phyloP scores from a whole-genome alignment of 2,113 vertebrate genomes.

The Apodemus speciosus region DNA sequence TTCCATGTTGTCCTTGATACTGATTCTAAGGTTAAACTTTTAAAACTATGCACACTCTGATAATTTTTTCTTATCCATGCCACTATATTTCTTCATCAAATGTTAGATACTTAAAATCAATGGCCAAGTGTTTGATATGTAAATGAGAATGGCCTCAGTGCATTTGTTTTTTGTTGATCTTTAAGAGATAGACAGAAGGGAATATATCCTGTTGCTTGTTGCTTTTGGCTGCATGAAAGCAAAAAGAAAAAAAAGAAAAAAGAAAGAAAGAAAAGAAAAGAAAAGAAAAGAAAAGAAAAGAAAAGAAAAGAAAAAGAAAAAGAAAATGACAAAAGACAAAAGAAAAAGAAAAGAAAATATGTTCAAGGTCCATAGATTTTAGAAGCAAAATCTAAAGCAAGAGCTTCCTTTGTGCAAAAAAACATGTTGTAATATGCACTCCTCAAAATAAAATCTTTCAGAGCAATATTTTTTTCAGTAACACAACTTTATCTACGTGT shows the following conservation, averaged over 20 bases:
- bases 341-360: not conserved
- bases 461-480: slow-evolving; percentile 36
- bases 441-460: slow-evolving; percentile 70
- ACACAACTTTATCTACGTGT: slow-evolving; percentile 57
- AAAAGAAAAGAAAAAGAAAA: not conserved
- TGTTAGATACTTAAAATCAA: slow-evolving; percentile 20
- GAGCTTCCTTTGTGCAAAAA: slow-evolving; percentile 51
- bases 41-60: not conserved
- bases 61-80: not conserved
- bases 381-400: slow-evolving; percentile 52
- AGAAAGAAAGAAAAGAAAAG: too few species aligned
- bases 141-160: not conserved
- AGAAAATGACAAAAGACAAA: too few species aligned
- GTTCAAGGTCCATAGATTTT: not conserved
- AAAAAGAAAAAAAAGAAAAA: not conserved
- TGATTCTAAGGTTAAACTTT: not conserved
- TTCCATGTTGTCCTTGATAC: not conserved
- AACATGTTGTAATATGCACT: slow-evolving; percentile 24
- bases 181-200: not conserved
- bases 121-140: not conserved
- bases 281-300: too few species aligned
- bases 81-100: slow-evolving; percentile 18
- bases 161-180: slow-evolving; percentile 12
- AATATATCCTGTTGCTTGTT: not conserved
- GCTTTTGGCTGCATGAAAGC: not conserved